Conservation (phyloP, 2,797 vertebrate genomes). For the Furcifer pardalis region DNA sequence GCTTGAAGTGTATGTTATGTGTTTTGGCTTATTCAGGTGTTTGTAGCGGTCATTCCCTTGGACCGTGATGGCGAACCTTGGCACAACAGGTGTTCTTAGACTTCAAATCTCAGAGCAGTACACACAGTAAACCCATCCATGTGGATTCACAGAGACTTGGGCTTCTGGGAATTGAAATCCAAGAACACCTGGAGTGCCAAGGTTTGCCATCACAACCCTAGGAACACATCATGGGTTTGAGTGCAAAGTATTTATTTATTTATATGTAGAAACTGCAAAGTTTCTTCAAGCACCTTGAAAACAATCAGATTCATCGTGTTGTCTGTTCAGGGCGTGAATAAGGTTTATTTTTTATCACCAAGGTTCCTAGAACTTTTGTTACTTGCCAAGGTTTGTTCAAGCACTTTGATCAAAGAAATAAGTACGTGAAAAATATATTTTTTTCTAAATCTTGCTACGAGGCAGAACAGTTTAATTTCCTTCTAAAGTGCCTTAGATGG, state of each 20-base stretch:
- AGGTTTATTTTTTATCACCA: background rate
- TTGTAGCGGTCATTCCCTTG: constrained; percentile 1
- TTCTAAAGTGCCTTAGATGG: fast-evolving
- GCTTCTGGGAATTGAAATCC: too few relatives aligned
- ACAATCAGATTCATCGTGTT: background rate
- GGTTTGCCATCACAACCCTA: too few relatives aligned
- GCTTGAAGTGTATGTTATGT: too few relatives aligned
- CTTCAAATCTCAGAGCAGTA: too few relatives aligned
- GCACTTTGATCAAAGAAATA: constrained; percentile 28
- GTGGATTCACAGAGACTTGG: too few relatives aligned
- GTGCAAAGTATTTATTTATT: background rate
- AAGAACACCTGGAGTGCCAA: too few relatives aligned
- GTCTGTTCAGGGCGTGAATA: background rate
- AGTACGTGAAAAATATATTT: background rate
- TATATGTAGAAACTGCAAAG: too few relatives aligned
- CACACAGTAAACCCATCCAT: too few relatives aligned
- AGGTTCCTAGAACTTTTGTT: background rate
- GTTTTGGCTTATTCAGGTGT: too few relatives aligned
- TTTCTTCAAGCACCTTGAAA: background rate
- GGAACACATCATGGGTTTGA: constrained; percentile 19
- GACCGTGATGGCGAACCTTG: too few relatives aligned
- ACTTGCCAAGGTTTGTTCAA: fast-evolving
- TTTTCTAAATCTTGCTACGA: fast-evolving
- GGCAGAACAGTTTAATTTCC: background rate
- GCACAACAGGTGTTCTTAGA: too few relatives aligned